Evolutionary conservation across 2,797 vertebrate genomes (phyloP).

Genomic region (Sebastiscus tertius): DNA sequence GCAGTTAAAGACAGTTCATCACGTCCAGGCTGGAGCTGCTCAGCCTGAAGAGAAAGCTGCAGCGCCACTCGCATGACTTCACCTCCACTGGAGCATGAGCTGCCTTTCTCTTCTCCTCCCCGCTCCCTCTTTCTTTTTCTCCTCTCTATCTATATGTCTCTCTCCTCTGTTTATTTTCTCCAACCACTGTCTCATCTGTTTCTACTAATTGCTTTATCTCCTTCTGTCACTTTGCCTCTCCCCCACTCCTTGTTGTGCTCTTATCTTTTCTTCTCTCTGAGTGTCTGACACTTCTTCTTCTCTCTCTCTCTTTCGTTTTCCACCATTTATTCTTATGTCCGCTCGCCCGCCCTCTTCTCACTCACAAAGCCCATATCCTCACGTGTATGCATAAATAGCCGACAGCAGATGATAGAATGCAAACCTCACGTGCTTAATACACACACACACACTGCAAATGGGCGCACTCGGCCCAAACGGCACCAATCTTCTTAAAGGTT

Average conservation of each 20-base stretch:
- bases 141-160: not conserved
- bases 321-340: conserved; percentile 8
- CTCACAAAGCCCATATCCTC: conserved; percentile 38
- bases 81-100: conserved; percentile 60
- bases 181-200: not conserved
- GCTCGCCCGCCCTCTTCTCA: conserved; percentile 5
- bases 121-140: not conserved
- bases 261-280: not conserved
- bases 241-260: not conserved
- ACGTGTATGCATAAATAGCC: conserved; percentile 61
- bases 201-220: conserved; percentile 10
- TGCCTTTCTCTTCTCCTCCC: conserved; percentile 40
- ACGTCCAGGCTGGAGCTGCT: conserved; percentile 39
- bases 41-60: conserved; percentile 64
- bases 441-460: conserved; percentile 42
- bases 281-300: not conserved
- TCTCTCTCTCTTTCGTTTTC: not conserved
- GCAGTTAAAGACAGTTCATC: conserved; percentile 55
- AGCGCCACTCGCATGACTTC: conserved; percentile 62
- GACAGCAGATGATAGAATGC: conserved; percentile 61
- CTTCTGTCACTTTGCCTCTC: not conserved
- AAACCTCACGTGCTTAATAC: conserved; percentile 61
- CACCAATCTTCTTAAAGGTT: conserved; percentile 82
- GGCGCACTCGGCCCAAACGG: conserved; percentile 34
- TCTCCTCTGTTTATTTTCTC: not conserved